Percentiles rank a stretch among this genome's conserved stretches.
Conservation (phyloP, 2,113 vertebrate species). For the Taxidea taxus region DNA sequence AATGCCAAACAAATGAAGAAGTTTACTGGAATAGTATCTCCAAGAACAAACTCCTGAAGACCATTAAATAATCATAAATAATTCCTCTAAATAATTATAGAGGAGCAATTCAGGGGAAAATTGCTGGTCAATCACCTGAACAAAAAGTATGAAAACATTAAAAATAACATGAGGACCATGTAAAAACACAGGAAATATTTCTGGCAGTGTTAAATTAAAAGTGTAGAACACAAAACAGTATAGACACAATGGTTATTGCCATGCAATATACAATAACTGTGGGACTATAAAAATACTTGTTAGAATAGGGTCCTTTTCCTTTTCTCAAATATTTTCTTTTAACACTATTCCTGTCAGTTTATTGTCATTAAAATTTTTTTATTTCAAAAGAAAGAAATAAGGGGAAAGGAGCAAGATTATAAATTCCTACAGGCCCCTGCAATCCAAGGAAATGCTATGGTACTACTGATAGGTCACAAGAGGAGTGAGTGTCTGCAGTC, state of each 20-base stretch:
- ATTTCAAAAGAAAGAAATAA: conserved; percentile 37
- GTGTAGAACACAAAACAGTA: background rate
- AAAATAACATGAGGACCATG: conserved; percentile 20
- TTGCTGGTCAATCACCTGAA: background rate
- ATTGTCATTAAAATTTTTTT: conserved; percentile 18
- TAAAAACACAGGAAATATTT: conserved; percentile 29
- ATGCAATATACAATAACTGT: background rate
- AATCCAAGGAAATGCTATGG: conserved; percentile 5
- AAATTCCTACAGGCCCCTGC: background rate
- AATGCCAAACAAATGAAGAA: conserved; percentile 14
- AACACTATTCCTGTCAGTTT: background rate
- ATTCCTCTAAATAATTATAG: background rate
- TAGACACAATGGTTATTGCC: background rate
- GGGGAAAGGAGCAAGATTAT: conserved; percentile 16
- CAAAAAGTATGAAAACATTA: conserved; percentile 8
- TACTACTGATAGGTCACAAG: conserved; percentile 1
- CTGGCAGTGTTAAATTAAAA: conserved; percentile 30
- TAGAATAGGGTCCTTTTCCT: background rate
- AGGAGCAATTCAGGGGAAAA: background rate
- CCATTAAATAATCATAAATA: background rate
- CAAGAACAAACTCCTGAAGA: conserved; percentile 34
- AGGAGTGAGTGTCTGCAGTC: conserved; percentile 28
- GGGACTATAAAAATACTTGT: conserved; percentile 9
- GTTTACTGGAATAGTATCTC: conserved; percentile 5
- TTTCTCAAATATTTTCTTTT: conserved; percentile 7